Conservation (phyloP, 1,140 invertebrate species). For the Cyclina sinensis region DNA sequence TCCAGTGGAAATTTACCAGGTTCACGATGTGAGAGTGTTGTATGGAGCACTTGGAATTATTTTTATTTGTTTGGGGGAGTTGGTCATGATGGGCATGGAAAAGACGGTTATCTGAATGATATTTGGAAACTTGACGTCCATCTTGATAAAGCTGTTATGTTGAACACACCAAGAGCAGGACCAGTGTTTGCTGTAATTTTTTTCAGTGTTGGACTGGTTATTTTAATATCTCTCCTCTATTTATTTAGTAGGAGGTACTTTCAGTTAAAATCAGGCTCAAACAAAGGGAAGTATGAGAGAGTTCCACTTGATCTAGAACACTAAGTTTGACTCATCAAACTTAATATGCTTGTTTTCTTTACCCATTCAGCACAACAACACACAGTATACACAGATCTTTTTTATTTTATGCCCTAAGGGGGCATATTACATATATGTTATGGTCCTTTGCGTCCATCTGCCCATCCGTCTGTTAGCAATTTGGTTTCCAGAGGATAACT, state of each 20-base stretch:
- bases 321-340: no score
- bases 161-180: slow-evolving; percentile 20
- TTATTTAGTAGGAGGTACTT: slow-evolving; percentile 21
- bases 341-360: no score
- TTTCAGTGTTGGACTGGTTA: slow-evolving; percentile 30
- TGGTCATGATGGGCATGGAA: slow-evolving; percentile 67
- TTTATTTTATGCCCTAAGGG: no score
- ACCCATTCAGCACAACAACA: no score
- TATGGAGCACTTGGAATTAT: slow-evolving; percentile 66
- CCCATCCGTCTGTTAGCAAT: no score
- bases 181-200: slow-evolving; percentile 54
- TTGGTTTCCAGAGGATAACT: no score
- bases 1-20: slow-evolving; percentile 60
- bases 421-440: no score
- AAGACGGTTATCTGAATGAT: slow-evolving; percentile 75
- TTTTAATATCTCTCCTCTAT: slow-evolving; percentile 38
- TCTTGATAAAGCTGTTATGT: slow-evolving; percentile 5
- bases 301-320: slow-evolving; percentile 3
- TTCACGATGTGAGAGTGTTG: slow-evolving; percentile 69
- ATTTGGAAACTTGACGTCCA: slow-evolving; percentile 72
- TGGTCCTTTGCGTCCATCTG: no score
- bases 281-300: slow-evolving; percentile 10
- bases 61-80: slow-evolving; percentile 76
- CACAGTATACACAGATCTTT: no score
- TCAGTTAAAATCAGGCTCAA: neutral